Conservation (phyloP, 2,888 invertebrate genomes). For the Ochropleura plecta region DNA sequence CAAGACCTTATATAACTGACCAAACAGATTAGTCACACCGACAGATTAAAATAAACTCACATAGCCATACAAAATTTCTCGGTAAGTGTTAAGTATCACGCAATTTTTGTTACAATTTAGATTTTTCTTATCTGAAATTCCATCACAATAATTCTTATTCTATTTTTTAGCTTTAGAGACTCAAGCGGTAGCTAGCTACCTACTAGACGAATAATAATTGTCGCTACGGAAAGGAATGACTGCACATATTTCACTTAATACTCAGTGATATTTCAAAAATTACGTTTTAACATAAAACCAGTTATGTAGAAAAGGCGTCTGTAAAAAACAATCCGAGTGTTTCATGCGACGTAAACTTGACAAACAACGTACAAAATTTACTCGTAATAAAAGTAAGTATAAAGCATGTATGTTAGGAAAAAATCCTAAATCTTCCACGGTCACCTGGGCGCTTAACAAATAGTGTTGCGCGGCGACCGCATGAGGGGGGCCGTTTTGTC, state of each 20-base stretch:
- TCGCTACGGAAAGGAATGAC: slow-evolving; percentile 56
- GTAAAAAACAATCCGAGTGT: slow-evolving; percentile 54
- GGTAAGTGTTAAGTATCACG: slow-evolving; percentile 66
- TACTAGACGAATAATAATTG: slow-evolving; percentile 55
- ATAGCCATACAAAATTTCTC: slow-evolving; percentile 55
- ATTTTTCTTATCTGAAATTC: slow-evolving; percentile 62
- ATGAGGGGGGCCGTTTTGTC: slow-evolving; percentile 86
- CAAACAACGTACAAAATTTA: slow-evolving; percentile 55
- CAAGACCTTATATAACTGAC: slow-evolving; percentile 54
- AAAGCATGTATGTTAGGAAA: slow-evolving; percentile 60
- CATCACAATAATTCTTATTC: slow-evolving; percentile 62
- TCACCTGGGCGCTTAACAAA: slow-evolving; percentile 87
- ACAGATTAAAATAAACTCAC: slow-evolving; percentile 53
- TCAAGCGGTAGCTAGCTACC: slow-evolving; percentile 45
- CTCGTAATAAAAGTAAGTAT: slow-evolving; percentile 59
- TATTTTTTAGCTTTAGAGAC: slow-evolving; percentile 46
- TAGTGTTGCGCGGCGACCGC: slow-evolving; percentile 80
- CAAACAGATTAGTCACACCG: slow-evolving; percentile 58
- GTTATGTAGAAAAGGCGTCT: slow-evolving; percentile 56
- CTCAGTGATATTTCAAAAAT: slow-evolving; percentile 52
- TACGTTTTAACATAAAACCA: slow-evolving; percentile 48
- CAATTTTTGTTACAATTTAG: slow-evolving; percentile 62
- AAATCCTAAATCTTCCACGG: slow-evolving; percentile 73
- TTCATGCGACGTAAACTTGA: slow-evolving; percentile 54
- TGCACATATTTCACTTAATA: slow-evolving; percentile 55